Base-by-base conservation (phyloP, 2,113 vertebrate species). In the Seriola rivoliana region DNA sequence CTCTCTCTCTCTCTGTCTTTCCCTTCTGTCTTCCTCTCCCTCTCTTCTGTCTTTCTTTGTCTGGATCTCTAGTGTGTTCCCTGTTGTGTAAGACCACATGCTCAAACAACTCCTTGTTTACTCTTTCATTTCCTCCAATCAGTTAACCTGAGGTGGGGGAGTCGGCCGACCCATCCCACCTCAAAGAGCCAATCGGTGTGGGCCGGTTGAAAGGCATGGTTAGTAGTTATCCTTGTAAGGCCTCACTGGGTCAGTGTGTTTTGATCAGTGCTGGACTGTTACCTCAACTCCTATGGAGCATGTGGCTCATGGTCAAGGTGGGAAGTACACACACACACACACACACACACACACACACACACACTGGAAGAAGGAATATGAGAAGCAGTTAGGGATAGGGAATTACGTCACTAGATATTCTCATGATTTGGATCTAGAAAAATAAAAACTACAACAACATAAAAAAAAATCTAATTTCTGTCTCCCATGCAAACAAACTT, bases 151-250 rank as follows among this genome's bases (percentile, higher is more conserved):
- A 81, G 78, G 77, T 67, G 79, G 83, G 91, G 93, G 92, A 85
- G 94, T 87, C 74, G 85, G 82, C 85, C 29, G 72, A 85, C 89
- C 94, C 90, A 94, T 84, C 94, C 94, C 93, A 91, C 89, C 19
- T 75, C 57, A n/a, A 52, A 65, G 34, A 85, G 86, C 94, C 94
- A 94, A 95, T 95, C 90, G 64, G 69, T 32, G 75, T 4, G 17
- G 64, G 62, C 57, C 3, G 8, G 21, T 46, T 70, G 23, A 66
- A 44, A 89, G 80, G 75, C 92, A 81, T 14, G 79, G 52, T 82
- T 67, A 40, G 70, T 85, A 80, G 74, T 84, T 90, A 71, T 57
- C 64, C 68, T 36, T 4, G 72, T 58, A 54, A 57, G 66, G 62
- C 71, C 23, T 82, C 75, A 82, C 60, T 78, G 64, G 89, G 89